phyloP scores from a whole-genome alignment of 2,113 vertebrate species.

The Pelecanus crispus region DNA sequence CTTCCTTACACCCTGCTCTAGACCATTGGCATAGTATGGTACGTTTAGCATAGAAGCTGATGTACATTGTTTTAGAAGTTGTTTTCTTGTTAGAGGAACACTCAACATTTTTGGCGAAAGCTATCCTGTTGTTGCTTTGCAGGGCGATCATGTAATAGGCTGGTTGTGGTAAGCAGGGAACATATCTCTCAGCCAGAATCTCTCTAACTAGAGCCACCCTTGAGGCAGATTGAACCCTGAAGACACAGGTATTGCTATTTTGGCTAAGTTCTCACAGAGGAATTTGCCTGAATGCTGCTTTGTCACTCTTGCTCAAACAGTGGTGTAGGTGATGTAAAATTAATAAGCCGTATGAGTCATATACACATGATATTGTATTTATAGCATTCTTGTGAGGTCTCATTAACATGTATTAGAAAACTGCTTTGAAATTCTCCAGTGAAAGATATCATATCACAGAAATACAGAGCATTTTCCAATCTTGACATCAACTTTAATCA shows the following conservation, averaged over 20 bases:
- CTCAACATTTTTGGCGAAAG: not conserved
- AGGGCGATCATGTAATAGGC: not conserved
- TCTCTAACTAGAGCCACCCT: not conserved
- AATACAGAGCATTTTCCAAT: not conserved
- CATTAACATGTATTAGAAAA: conserved; percentile 14
- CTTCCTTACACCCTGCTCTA: not conserved
- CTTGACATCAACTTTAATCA: not conserved
- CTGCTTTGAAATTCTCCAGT: not conserved
- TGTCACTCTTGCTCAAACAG: not conserved
- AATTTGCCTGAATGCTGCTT: not conserved
- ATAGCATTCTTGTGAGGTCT: conserved; percentile 32
- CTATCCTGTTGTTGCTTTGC: not conserved
- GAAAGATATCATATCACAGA: not conserved
- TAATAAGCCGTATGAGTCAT: conserved; percentile 43
- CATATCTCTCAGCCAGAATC: not conserved
- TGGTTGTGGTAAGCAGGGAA: not conserved
- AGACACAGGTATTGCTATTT: not conserved
- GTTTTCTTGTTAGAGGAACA: not conserved
- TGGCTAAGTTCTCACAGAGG: not conserved
- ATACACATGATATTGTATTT: conserved; percentile 38
- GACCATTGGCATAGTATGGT: not conserved
- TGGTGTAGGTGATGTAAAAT: conserved; percentile 4
- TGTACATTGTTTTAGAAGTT: not conserved
- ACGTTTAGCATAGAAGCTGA: not conserved
- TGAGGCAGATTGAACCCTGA: not conserved